Evolutionary conservation across 2,888 invertebrate genomes (phyloP), one percentile per base, ranked within the genome.

Genomic region (Synergus laeviventris): DNA sequence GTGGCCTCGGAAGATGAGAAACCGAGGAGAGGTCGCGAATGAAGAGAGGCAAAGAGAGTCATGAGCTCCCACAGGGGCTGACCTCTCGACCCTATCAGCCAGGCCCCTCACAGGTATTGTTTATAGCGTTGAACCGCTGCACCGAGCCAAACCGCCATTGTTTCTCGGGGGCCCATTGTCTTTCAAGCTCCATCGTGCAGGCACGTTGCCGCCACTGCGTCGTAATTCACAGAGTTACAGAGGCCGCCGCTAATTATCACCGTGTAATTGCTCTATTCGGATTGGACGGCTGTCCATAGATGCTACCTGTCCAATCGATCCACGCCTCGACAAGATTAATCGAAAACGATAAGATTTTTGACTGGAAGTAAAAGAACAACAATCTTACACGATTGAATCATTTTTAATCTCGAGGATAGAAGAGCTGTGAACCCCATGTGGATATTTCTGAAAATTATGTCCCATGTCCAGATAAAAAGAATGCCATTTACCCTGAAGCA

Each of bases 31-130:
- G 78, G 73, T 70, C 73, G 60, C 66, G 76, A 38, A 73, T 36
- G 77, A 61, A 61, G 74, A 64, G 73, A 62, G 59, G 74, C 45
- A 86, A 86, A 85, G 85, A 88, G 88, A 88, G 88, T 86, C 87
- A 86, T 87, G 87, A 89, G 89, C 88, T 89, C 89, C 89, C 89
- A 87, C 88, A 87, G 89, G 87, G 88, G 87, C 86, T 87, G 88
- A 89, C 88, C 89, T 79, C 76, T 18, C 84, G 88, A 88, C 89
- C 89, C 89, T 86, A 89, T 89, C 89, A 88, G 87, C 83, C 86
- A 77, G 84, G 83, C 84, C 85, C 77, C 76, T 61, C 84, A 83
- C 79, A 76, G 85, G 87, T 86, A 88, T 87, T 88, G 86, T 86
- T 89, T 86, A 87, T 86, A 84, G 85, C 85, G 85, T 74, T 85